phyloP scores from a whole-genome alignment of 2,113 vertebrate species.

The Eonycteris spelaea region DNA sequence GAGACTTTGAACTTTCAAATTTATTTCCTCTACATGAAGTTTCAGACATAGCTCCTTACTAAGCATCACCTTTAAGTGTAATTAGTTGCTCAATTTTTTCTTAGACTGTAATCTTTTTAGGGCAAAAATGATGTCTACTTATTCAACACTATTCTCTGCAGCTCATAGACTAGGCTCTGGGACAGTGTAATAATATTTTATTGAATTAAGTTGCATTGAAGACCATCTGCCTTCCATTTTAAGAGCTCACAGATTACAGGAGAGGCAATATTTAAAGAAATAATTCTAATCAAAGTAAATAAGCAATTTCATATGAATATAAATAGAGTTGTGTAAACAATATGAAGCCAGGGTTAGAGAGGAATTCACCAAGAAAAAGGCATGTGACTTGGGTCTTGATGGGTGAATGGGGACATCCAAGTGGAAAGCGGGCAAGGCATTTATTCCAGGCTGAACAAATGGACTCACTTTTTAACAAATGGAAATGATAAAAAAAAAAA shows the following conservation, averaged over 20 bases:
- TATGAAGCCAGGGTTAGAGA: not conserved
- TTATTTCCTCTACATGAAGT: not conserved
- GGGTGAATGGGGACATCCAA: not conserved
- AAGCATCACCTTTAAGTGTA: not conserved
- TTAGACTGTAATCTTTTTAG: not conserved
- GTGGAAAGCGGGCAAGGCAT: not conserved
- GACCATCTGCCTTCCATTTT: not conserved
- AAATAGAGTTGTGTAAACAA: not conserved
- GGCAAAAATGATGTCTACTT: not conserved
- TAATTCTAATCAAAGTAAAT: conserved; percentile 30
- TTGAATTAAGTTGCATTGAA: not conserved
- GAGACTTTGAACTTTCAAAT: not conserved
- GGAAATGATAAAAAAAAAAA: not conserved
- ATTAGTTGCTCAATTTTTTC: not conserved
- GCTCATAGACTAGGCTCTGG: not conserved
- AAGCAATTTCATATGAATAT: not conserved
- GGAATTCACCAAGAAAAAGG: not conserved
- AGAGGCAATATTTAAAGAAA: conserved; percentile 3
- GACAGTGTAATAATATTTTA: not conserved
- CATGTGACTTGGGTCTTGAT: not conserved
- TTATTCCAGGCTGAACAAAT: not conserved
- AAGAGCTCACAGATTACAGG: not conserved
- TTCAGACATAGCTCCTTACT: not conserved
- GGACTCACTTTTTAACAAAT: conserved; percentile 26
- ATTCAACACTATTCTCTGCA: not conserved